A percentile compares a stretch with the other conserved stretches of the same genome.
phyloP scores from a whole-genome alignment of 1,140 invertebrate genomes.

The Pachypeltis micranthus region DNA sequence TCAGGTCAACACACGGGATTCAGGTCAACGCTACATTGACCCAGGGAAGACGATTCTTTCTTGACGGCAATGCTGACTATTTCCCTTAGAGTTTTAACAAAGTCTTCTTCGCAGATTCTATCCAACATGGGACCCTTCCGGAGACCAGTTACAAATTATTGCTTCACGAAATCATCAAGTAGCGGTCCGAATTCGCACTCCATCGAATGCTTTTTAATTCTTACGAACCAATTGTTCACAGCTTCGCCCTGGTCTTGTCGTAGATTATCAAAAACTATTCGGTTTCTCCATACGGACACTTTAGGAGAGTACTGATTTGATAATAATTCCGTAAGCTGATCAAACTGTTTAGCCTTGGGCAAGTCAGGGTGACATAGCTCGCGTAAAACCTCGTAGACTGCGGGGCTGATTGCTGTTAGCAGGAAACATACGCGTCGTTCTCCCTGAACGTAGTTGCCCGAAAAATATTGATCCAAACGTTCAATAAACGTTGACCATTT shows the following conservation, averaged over 20 bases:
- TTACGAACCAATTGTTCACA: background rate
- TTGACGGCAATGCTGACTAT: background rate
- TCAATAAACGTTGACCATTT: conserved; percentile 5
- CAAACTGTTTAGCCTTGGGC: background rate
- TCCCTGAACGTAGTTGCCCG: background rate
- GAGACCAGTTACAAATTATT: background rate
- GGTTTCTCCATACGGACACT: background rate
- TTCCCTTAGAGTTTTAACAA: background rate
- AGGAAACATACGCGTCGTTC: background rate
- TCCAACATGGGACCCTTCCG: background rate
- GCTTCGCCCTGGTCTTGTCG: background rate
- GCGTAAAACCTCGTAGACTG: background rate
- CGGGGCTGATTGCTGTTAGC: background rate
- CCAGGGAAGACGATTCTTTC: background rate
- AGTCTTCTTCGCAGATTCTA: background rate
- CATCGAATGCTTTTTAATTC: background rate
- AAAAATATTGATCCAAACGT: background rate
- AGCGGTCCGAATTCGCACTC: background rate
- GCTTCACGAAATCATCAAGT: background rate
- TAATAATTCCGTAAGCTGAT: background rate
- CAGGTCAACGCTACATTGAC: too few relatives aligned
- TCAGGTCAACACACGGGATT: too few relatives aligned
- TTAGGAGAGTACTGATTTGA: background rate
- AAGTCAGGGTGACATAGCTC: background rate
- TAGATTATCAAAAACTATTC: background rate